Base-by-base conservation (phyloP, 2,888 invertebrate genomes). In the Hedya salicella region DNA sequence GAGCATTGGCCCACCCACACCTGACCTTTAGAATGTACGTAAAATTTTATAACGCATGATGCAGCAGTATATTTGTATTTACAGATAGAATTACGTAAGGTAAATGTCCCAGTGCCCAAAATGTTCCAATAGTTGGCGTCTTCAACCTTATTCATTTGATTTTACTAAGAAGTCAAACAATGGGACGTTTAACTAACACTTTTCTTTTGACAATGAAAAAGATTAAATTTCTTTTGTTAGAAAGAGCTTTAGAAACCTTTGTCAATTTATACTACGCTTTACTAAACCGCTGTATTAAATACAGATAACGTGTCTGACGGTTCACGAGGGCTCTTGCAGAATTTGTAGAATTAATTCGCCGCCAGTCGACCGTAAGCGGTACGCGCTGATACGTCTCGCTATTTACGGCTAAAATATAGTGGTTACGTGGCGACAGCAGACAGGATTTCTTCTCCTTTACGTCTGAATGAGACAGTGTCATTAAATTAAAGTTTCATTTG, bases 401-500 rank as follows among this genome's bases (percentile, higher is more conserved):
- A 85, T 87, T 85, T 80, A 83, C 83, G 85, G 77, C 81, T 79
- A 75, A 78, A 82, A 81, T 80, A 78, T 80, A 79, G 77, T 79
- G 81, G 82, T 80, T 80, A 78, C 77, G 78, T 74, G 79, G 79
- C 40, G 66, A 40, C 66, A 54, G 53, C 46, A 81, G 73, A 77
- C 83, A 78, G 78, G 79, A 82, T 77, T 87, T 86, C 87, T 87
- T 87, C 86, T 81, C 78, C 77, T 79, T 82, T 82, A 81, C 80
- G 81, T 82, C 86, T 89, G 88, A 89, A 87, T 82, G 87, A 89
- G 91, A 90, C 90, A 90, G 83, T 90, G 89, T 88, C 91, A 89
- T 91, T 91, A 91, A 91, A 92, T 91, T 91, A 91, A 91, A 92
- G 89, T 92, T 92, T 92, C 90, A 92, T 92, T 92, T 91, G 91